Evolutionary conservation across 2,797 vertebrate genomes (phyloP), one percentile per base, ranked within the genome.

Genomic region (Calcarius lapponicus): DNA sequence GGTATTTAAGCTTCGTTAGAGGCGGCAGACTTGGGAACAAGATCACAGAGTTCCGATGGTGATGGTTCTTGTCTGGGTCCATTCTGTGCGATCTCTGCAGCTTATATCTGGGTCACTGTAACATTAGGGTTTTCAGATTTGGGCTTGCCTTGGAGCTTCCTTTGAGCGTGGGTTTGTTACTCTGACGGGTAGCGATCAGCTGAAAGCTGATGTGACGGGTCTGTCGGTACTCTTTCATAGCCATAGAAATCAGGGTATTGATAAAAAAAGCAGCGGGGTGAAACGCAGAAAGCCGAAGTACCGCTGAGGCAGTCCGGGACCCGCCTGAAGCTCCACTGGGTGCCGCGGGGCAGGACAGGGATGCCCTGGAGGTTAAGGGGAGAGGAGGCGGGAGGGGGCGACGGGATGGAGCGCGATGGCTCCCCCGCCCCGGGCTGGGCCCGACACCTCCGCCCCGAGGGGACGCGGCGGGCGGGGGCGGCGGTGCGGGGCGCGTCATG

Each of bases 91-190:
- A 14, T 36, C 32, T 8, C 31, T 22, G 26, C 12, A 3, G 54
- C 43, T 83, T 61, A 43, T 26, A 12, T 8, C 28, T 43, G 70
- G 17, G 16, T 66, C 29, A 1, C 2, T 20, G 51, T 26, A 11
- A 38, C 32, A 11, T 48, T n/a, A 2, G 32, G 26, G 9, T 20
- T 1, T 19, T 56, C 22, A 4, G 48, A 5, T 57, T 29, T 21
- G 54, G 56, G 32, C 34, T 83, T 32, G 45, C 32, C 54, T 61
- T 3, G 6, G 24, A 31, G 20, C 66, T 32, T 36, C 40, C 74
- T 66, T 78, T 38, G 31, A 5, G 58, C 9, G 0, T 0, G 9
- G 2, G 9, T 40, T 2, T 4, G 5, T 43, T 20, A 4, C 5
- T 43, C 36, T 3, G 25, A 11, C 0, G 2, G n/a, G 50, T 1